Conservation (phyloP, 1,140 invertebrate genomes). For the Melitaea cinxia region DNA sequence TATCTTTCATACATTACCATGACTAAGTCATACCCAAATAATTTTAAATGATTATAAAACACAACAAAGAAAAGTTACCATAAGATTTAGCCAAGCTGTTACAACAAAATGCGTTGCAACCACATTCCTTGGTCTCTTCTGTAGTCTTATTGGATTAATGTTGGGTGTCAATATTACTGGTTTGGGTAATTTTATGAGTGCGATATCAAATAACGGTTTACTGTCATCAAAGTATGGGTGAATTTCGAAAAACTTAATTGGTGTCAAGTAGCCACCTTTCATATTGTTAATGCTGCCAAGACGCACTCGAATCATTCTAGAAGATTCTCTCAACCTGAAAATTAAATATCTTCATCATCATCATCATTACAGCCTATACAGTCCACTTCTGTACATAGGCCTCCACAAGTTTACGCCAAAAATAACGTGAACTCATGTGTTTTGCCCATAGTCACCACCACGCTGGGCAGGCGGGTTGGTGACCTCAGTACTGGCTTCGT, state of each 20-base stretch:
- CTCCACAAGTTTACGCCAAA: too few species aligned
- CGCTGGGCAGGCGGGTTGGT: too few species aligned
- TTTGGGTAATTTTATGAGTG: slow-evolving; percentile 50
- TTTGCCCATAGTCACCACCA: too few species aligned
- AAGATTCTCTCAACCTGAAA: slow-evolving; percentile 53
- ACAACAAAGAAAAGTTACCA: slow-evolving; percentile 12
- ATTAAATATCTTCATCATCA: neutral
- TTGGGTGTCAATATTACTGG: slow-evolving; percentile 44
- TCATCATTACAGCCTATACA: too few species aligned
- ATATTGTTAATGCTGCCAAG: slow-evolving; percentile 64
- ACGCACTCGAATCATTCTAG: slow-evolving; percentile 48
- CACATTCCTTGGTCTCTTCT: slow-evolving; percentile 23
- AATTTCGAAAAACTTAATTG: slow-evolving; percentile 56
- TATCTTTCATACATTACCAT: too few species aligned
- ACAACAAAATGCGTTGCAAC: slow-evolving; percentile 54
- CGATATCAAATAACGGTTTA: slow-evolving; percentile 57
- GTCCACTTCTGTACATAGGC: too few species aligned
- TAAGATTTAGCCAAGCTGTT: slow-evolving; percentile 44
- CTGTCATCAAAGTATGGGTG: slow-evolving; percentile 63
- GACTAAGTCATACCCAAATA: too few species aligned
- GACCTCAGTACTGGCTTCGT: too few species aligned
- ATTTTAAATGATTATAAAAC: too few species aligned
- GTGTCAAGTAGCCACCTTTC: slow-evolving; percentile 51
- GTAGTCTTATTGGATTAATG: slow-evolving; percentile 49
- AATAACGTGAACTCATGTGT: too few species aligned